phyloP scores from a whole-genome alignment of 2,888 invertebrate genomes.

The Eupithecia dodoneata region DNA sequence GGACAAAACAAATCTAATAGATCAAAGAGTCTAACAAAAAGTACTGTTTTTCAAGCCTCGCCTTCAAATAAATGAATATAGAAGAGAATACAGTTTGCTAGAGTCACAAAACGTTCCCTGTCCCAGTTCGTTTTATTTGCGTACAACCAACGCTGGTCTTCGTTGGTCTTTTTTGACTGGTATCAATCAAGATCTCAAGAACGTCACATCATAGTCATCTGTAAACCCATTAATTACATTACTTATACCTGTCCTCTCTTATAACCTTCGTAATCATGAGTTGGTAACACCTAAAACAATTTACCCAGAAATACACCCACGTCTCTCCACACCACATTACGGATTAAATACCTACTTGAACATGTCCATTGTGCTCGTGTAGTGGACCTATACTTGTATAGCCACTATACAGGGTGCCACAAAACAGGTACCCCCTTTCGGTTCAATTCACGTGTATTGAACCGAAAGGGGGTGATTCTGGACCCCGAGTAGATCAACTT shows the following conservation, averaged over 20 bases:
- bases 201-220: not conserved
- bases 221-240: conserved; percentile 8
- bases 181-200: not conserved
- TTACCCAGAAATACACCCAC: conserved; percentile 13
- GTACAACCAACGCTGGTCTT: not conserved
- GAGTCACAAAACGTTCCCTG: no score
- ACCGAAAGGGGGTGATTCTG: no score
- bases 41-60: no score
- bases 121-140: not conserved
- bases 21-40: no score
- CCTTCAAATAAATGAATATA: no score
- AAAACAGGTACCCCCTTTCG: no score
- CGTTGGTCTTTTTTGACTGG: not conserved
- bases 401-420: conserved; percentile 20
- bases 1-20: no score
- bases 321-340: conserved; percentile 31
- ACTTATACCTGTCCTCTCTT: not conserved
- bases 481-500: no score
- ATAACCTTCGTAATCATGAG: conserved; percentile 6
- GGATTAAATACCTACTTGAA: conserved; percentile 41
- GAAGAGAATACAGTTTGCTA: no score
- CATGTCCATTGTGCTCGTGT: conserved; percentile 40
- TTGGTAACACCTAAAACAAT: conserved; percentile 18
- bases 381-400: conserved; percentile 18
- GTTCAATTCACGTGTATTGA: no score